A percentile compares a stretch with the other conserved stretches of the same genome.
Conservation (phyloP, 2,888 invertebrate species). For the Nomada hirtipes region DNA sequence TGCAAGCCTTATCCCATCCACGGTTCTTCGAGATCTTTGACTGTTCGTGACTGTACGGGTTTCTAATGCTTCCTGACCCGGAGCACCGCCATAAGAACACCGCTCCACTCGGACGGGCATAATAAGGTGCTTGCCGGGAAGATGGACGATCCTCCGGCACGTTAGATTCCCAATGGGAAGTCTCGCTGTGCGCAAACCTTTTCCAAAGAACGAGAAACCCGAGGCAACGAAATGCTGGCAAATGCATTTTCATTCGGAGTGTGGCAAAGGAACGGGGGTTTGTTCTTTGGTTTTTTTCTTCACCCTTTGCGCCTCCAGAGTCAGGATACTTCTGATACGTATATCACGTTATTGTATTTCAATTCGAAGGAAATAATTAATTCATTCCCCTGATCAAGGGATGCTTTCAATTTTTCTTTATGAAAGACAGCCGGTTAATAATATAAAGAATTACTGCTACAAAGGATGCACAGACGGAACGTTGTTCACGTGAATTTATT, state of each 20-base stretch:
- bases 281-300: no score
- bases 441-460: no score
- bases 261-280: no score
- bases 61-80: slow-evolving; percentile 54
- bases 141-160: slow-evolving; percentile 59
- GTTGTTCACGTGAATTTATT: no score
- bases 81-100: slow-evolving; percentile 57
- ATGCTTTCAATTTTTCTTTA: no score
- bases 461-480: no score
- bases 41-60: slow-evolving; percentile 45
- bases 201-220: not conserved
- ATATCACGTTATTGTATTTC: no score
- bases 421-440: no score
- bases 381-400: no score
- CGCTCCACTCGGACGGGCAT: slow-evolving; percentile 53
- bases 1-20: slow-evolving; percentile 55
- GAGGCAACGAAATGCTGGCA: not conserved
- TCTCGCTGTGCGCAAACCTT: not conserved
- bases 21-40: slow-evolving; percentile 38
- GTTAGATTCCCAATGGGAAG: slow-evolving; percentile 14
- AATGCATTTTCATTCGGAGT: slow-evolving; percentile 29
- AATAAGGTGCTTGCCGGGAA: slow-evolving; percentile 54
- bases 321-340: no score
- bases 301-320: no score
- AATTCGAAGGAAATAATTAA: no score